Evolutionary conservation across 2,113 vertebrate genomes (phyloP).

Genomic region (Meles meles): DNA sequence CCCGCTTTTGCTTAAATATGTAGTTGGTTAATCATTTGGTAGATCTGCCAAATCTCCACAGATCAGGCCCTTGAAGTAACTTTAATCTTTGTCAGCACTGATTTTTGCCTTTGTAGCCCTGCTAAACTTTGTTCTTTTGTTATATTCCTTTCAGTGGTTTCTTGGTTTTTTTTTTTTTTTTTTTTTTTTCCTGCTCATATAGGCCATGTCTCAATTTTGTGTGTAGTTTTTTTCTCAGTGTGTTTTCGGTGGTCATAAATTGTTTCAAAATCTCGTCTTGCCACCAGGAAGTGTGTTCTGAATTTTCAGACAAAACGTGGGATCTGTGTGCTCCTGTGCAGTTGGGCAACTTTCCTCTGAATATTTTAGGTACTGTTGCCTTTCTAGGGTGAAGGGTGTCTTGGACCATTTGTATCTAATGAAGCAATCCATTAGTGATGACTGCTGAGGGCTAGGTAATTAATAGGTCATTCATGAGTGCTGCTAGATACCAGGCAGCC

Average conservation of each 20-base stretch:
- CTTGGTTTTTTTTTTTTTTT: conserved; percentile 20
- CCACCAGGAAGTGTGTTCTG: conserved; percentile 92
- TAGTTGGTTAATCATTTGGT: neutral
- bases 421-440: conserved; percentile 93
- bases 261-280: conserved; percentile 94
- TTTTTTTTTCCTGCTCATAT: conserved; percentile 93
- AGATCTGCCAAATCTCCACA: neutral
- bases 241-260: conserved; percentile 93
- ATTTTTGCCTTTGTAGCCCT: conserved; percentile 91
- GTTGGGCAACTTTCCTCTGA: conserved; percentile 92
- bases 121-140: conserved; percentile 94
- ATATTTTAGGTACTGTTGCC: conserved; percentile 93
- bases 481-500: neutral
- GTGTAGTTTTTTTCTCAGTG: conserved; percentile 94
- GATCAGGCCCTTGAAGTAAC: neutral
- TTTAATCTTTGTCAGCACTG: conserved; percentile 87
- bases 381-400: conserved; percentile 94
- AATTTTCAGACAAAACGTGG: conserved; percentile 94
- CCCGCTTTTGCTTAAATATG: neutral
- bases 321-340: conserved; percentile 93
- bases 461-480: conserved; percentile 88
- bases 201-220: conserved; percentile 93
- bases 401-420: conserved; percentile 94
- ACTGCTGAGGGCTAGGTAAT: conserved; percentile 93
- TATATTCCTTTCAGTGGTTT: conserved; percentile 94